These are phyloP conservation scores for Harpalus rufipes DNA, from an alignment of 2,888 invertebrate genomes.

Conservation along the genomic window DNA sequence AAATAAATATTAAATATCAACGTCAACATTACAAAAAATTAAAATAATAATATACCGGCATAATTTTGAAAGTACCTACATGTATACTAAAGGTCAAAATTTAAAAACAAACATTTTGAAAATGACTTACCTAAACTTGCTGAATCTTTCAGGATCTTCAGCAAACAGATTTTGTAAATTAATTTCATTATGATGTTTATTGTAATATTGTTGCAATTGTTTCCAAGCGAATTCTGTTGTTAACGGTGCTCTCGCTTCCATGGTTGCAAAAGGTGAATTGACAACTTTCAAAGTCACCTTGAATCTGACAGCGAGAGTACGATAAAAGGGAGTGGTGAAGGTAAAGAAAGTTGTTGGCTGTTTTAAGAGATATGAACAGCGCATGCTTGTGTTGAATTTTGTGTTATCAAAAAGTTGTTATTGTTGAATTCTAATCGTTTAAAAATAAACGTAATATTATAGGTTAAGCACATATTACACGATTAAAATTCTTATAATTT, in stretches of 20 bases:
- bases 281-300: slow-evolving; percentile 68
- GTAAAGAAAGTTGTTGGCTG: slow-evolving; percentile 50
- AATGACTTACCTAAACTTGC: slow-evolving; percentile 89
- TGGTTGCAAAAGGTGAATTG: slow-evolving; percentile 71
- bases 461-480: slow-evolving; percentile 37
- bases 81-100: slow-evolving; percentile 12
- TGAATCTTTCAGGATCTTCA: slow-evolving; percentile 89
- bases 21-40: not conserved
- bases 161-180: slow-evolving; percentile 91
- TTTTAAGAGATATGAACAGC: slow-evolving; percentile 54
- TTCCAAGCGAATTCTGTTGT: slow-evolving; percentile 85
- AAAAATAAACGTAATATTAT: not conserved
- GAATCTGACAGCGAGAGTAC: slow-evolving; percentile 54
- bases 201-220: slow-evolving; percentile 87
- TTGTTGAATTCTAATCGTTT: not conserved
- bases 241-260: slow-evolving; percentile 80
- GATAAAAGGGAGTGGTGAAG: slow-evolving; percentile 52
- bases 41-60: not conserved
- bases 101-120: slow-evolving; percentile 16
- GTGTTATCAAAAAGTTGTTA: slow-evolving; percentile 25
- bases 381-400: slow-evolving; percentile 51
- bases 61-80: slow-evolving; percentile 41
- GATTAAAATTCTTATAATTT: not conserved
- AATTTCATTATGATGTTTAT: slow-evolving; percentile 85
- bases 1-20: not conserved